These are phyloP conservation scores for Lordiphosa andalusiaca DNA, from an alignment of 2,888 invertebrate genomes.

Conservation along the genomic window DNA sequence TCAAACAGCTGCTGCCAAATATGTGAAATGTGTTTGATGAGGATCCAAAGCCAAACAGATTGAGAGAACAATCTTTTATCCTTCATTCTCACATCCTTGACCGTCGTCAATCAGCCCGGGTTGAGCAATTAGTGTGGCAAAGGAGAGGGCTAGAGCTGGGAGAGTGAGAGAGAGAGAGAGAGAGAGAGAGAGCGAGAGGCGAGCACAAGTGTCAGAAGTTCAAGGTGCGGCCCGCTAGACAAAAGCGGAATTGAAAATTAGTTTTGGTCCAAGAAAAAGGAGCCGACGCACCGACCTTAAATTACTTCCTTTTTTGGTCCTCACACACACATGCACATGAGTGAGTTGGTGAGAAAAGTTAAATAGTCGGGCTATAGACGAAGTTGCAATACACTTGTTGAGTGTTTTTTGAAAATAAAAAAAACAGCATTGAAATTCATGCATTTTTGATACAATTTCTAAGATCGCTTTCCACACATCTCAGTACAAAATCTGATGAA, in stretches of 20 bases:
- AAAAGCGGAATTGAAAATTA: constrained; percentile 55
- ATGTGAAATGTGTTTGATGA: constrained; percentile 64
- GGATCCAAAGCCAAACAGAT: constrained; percentile 44
- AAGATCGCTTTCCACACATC: too few species aligned
- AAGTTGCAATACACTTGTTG: too few species aligned
- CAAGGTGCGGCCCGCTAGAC: constrained; percentile 59
- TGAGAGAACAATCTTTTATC: constrained; percentile 9
- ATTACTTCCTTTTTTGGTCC: constrained; percentile 49
- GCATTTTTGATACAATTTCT: too few species aligned
- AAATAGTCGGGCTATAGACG: too few species aligned
- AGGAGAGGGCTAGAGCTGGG: constrained; percentile 10
- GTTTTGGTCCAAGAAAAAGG: constrained; percentile 31
- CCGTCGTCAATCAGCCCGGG: constrained; percentile 60
- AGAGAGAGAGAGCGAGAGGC: constrained; percentile 1
- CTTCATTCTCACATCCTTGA: constrained; percentile 23
- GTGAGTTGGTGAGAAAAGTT: too few species aligned
- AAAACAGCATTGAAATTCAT: too few species aligned
- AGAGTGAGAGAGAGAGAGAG: constrained; percentile 8
- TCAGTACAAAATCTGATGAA: too few species aligned
- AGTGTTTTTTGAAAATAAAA: too few species aligned
- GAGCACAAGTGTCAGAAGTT: constrained; percentile 69
- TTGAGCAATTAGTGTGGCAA: constrained; percentile 23
- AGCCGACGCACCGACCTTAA: constrained; percentile 34
- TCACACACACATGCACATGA: constrained; percentile 4
- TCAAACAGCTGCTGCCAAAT: constrained; percentile 29